A percentile compares a stretch with the other conserved stretches of the same genome.
Conservation (phyloP, 2,113 vertebrate species). For the Oreotrochilus melanogaster region DNA sequence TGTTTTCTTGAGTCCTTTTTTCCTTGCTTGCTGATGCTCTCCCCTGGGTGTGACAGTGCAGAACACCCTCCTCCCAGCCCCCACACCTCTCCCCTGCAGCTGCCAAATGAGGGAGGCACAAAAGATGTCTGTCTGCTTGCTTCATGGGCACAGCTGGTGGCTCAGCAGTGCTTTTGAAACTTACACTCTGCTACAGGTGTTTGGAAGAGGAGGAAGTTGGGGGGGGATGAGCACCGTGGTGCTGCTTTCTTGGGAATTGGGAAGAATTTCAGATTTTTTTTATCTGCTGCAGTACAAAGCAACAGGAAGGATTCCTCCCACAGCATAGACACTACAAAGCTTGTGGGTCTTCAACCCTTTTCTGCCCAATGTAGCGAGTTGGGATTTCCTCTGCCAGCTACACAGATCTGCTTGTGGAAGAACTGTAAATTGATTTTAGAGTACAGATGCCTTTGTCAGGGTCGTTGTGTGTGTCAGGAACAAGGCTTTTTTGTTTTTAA, state of each 20-base stretch:
- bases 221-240: neutral
- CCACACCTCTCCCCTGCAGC: constrained; percentile 16
- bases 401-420: neutral
- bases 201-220: neutral
- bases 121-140: constrained; percentile 12
- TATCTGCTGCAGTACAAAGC: neutral
- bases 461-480: neutral
- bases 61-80: neutral
- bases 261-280: neutral
- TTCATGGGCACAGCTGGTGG: neutral
- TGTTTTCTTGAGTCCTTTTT: neutral
- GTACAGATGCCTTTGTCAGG: neutral
- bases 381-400: neutral
- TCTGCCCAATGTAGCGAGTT: neutral
- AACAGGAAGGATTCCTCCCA: neutral
- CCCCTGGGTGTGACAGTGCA: neutral
- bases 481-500: neutral
- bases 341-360: neutral
- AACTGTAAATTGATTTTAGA: neutral
- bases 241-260: neutral
- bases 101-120: constrained; percentile 36
- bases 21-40: neutral
- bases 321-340: rapidly evolving
- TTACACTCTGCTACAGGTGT: constrained; percentile 30
- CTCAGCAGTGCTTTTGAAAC: neutral